phyloP scores from a whole-genome alignment of 2,888 invertebrate species.

The Itoplectis maculator region DNA sequence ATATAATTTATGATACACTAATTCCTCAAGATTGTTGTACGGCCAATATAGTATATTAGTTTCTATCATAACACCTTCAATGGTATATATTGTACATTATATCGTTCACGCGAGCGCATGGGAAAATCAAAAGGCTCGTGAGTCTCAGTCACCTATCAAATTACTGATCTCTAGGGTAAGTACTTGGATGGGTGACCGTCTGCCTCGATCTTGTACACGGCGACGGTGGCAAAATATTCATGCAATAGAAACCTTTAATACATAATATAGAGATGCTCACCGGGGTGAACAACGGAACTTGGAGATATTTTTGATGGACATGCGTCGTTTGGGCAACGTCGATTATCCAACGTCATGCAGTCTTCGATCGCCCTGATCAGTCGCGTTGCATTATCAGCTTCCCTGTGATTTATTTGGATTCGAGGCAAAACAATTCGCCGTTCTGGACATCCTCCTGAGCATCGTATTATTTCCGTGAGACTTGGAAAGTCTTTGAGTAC shows the following conservation, averaged over 20 bases:
- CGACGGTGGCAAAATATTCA: too few relatives aligned
- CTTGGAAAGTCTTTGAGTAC: slow-evolving; percentile 1
- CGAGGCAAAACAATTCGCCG: background rate
- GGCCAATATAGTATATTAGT: background rate
- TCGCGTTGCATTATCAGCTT: background rate
- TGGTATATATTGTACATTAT: background rate
- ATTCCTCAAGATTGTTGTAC: too few relatives aligned
- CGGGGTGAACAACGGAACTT: background rate
- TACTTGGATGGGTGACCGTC: background rate
- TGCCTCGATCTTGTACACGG: background rate
- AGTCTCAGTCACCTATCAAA: background rate
- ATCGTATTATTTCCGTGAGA: background rate
- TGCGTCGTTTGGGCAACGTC: background rate
- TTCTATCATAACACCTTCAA: background rate
- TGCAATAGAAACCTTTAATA: too few relatives aligned
- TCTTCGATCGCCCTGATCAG: background rate
- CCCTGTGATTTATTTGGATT: background rate
- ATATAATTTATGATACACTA: too few relatives aligned
- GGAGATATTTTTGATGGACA: background rate
- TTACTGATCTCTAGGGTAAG: background rate
- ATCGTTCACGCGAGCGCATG: too few relatives aligned
- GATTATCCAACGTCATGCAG: background rate
- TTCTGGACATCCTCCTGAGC: slow-evolving; percentile 13
- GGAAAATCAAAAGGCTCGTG: too few relatives aligned
- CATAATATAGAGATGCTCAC: background rate